Evolutionary conservation across 2,888 invertebrate genomes (phyloP), one percentile per base, ranked within the genome.

Genomic region (Parnassius glacialis): DNA sequence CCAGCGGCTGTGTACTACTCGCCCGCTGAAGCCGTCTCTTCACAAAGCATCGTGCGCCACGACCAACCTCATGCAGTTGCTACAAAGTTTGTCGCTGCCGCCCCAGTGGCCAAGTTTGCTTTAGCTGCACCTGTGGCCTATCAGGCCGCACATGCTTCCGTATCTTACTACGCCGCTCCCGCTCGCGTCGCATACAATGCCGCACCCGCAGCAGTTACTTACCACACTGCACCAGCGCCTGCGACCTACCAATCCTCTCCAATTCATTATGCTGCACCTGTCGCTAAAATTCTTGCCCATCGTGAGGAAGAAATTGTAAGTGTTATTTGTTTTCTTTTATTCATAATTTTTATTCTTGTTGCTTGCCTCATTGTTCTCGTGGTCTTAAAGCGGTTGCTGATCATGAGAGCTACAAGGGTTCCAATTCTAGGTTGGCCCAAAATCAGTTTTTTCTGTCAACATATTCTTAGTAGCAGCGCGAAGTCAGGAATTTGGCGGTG

Each of bases 1-100:
- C 67, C 79, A 10, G 87, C 66, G 64, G 87, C 66, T 62, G 92
- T 60, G 78, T 84, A 85, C 68, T 80, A 83, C 71, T 80, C 79
- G 12, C 69, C 78, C 3, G 81, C 81, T 12, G 71, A 75, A 1
- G 81, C 81, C 3, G 80, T 84, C 13, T 84, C 84, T 48, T 83
- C 83, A 3, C 83, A 83, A 65, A 84, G 74, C 71, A 80, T 84
- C 68, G 76, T 84, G 45, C 80, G 84, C 59, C 80, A 79, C 68
- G 84, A 82, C 76, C 80, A 75, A 79, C 80, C 62, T 72, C 79
- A 61, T 9, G 64, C 72, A 7, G 16, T 82, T 13, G 70, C 65
- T 16, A 70, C 76, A 11, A 75, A 79, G 13, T 70, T 68, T 9
- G 65, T 69, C 11, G 70, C 76, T 53, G 72, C 72, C 13, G 67